Percentiles rank a stretch among this genome's conserved stretches.
phyloP scores from a whole-genome alignment of 2,888 invertebrate species.

The Clunio marinus region DNA sequence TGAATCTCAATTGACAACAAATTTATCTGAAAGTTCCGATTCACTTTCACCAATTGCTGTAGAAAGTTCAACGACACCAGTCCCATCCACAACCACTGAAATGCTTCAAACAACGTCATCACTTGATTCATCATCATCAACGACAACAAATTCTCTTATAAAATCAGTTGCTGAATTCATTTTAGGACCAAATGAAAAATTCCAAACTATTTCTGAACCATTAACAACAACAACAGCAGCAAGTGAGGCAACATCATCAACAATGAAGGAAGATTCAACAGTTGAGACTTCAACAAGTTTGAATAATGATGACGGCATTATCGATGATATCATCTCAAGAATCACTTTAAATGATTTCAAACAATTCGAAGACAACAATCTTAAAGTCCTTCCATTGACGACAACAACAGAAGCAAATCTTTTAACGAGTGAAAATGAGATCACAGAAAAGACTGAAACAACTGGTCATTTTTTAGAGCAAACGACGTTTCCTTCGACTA shows the following conservation, averaged over 20 bases:
- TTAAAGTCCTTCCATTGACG: constrained; percentile 40
- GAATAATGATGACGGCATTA: not conserved
- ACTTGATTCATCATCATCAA: too few species aligned
- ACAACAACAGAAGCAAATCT: constrained; percentile 27
- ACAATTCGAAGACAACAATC: not conserved
- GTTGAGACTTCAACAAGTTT: not conserved
- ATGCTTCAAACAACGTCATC: not conserved
- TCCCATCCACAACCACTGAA: not conserved
- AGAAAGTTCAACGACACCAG: constrained; percentile 5
- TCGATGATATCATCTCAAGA: not conserved
- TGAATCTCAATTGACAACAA: not conserved
- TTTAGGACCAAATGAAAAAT: too few species aligned
- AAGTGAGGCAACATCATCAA: not conserved
- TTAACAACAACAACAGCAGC: too few species aligned
- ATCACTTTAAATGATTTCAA: not conserved
- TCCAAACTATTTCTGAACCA: too few species aligned
- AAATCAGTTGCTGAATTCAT: too few species aligned
- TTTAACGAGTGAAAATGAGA: constrained; percentile 37
- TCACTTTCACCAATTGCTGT: not conserved
- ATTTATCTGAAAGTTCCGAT: too few species aligned
- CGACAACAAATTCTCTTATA: too few species aligned
- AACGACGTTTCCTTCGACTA: constrained; percentile 43
- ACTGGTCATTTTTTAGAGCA: constrained; percentile 43
- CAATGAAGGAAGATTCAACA: too few species aligned
- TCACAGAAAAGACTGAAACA: constrained; percentile 36